Evolutionary conservation across 2,888 invertebrate genomes (phyloP).

Genomic region (Epirrhoe tristata): DNA sequence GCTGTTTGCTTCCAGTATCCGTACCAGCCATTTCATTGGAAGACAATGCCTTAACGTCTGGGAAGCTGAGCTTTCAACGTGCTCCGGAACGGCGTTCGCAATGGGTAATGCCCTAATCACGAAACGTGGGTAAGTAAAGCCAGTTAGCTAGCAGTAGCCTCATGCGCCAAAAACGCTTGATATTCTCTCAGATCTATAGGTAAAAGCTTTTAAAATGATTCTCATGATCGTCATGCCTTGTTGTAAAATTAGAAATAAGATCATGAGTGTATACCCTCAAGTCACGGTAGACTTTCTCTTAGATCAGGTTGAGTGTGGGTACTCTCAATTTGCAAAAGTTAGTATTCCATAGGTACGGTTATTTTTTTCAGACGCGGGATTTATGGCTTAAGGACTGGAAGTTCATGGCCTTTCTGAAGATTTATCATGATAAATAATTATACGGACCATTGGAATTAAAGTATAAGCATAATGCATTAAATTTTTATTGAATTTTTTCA

Average conservation of each 20-base stretch:
- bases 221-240: too few species aligned
- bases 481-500: not conserved
- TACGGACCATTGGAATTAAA: not conserved
- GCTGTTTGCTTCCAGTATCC: slow-evolving; percentile 61
- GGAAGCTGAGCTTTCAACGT: slow-evolving; percentile 51
- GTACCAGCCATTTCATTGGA: slow-evolving; percentile 58
- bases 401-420: slow-evolving; percentile 28
- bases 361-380: slow-evolving; percentile 53
- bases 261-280: too few species aligned
- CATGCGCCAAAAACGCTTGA: not conserved
- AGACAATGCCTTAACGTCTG: slow-evolving; percentile 53
- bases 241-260: too few species aligned
- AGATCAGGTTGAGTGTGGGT: too few species aligned
- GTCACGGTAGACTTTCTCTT: too few species aligned
- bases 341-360: not conserved
- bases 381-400: slow-evolving; percentile 48
- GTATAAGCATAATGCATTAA: slow-evolving; percentile 9
- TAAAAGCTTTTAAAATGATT: too few species aligned
- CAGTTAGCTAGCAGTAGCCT: too few species aligned
- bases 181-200: too few species aligned
- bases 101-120: slow-evolving; percentile 60
- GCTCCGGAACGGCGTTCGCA: slow-evolving; percentile 50
- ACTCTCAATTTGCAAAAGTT: too few species aligned
- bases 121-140: slow-evolving; percentile 55
- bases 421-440: not conserved